A percentile compares a stretch with the other conserved stretches of the same genome.
Evolutionary conservation across 1,140 invertebrate species (phyloP).

Genomic region (Saccostrea echinata): DNA sequence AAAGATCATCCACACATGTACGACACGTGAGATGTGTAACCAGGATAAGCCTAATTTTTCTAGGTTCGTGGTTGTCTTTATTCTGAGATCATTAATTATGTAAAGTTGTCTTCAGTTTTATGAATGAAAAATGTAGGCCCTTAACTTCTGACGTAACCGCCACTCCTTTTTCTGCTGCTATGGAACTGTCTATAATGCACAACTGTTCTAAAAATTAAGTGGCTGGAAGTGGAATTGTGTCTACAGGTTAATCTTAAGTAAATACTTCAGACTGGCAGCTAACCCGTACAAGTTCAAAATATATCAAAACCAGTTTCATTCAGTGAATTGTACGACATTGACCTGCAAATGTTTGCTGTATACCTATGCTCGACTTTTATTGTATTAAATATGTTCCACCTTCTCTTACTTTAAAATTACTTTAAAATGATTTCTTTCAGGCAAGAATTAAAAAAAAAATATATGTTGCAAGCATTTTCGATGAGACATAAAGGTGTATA

Average conservation of each 20-base stretch:
- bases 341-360: slow-evolving; percentile 1
- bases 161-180: slow-evolving; percentile 12
- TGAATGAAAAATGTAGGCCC: background rate
- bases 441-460: background rate
- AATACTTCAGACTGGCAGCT: background rate
- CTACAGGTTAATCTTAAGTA: slow-evolving; percentile 13
- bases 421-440: too few relatives aligned
- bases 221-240: background rate
- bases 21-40: background rate
- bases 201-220: background rate
- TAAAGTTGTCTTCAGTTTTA: background rate
- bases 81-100: background rate
- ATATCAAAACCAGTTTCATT: slow-evolving; percentile 16
- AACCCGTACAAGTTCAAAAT: slow-evolving; percentile 9
- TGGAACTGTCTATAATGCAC: background rate
- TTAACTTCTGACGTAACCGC: background rate
- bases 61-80: background rate
- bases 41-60: background rate
- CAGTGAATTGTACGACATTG: background rate
- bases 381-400: too few relatives aligned
- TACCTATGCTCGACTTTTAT: background rate
- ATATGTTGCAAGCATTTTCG: background rate
- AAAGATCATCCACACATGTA: too few relatives aligned
- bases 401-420: too few relatives aligned
- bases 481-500: background rate